Evolutionary conservation across 2,113 vertebrate genomes (phyloP), one percentile per base, ranked within the genome.

Genomic region (Brienomyrus brachyistius): DNA sequence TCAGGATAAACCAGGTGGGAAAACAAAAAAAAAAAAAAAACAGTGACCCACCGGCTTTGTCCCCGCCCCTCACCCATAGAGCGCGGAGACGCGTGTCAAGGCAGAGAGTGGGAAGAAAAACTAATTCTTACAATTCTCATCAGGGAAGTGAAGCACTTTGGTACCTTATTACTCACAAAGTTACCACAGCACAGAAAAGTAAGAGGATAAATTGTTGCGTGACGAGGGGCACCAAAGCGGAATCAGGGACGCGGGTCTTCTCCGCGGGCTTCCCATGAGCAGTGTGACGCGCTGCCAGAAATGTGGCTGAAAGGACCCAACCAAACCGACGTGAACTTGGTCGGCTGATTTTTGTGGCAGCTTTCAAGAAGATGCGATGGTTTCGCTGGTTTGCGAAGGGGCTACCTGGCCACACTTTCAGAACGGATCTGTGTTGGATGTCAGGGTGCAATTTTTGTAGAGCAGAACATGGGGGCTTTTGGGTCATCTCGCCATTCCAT

Each of bases 91-190:
- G 3, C 2, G 13, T 6, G 10, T 80, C 45, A 56, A 21, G 27
- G 51, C n/a, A n/a, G 43, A 82, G 48, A 47, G 15, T 27, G 47
- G 48, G 70, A 7, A 52, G 45, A 70, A 83, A 86, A 90, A 88
- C 77, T 87, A 86, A 90, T 90, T 91, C 89, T 89, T 87, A 90
- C 88, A 89, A 89, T 90, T 90, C 89, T 88, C 90, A 77, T 15
- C 10, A 52, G 91, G 70, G 48, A 88, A 91, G 88, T 91, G 86
- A 91, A 91, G 91, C 88, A 31, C 47, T 87, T 47, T 77, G 89
- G 88, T 88, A 87, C 90, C 89, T 91, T 89, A 90, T 91, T 91
- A 92, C 88, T 88, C 74, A 89, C 90, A 85, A 56, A 89, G 86
- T 85, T 88, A 89, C 86, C 27, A 52, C 47, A 66, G 47, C 89